Percentiles rank a stretch among this genome's conserved stretches.
phyloP scores from a whole-genome alignment of 2,797 vertebrate species.

The Malacoraja senta region DNA sequence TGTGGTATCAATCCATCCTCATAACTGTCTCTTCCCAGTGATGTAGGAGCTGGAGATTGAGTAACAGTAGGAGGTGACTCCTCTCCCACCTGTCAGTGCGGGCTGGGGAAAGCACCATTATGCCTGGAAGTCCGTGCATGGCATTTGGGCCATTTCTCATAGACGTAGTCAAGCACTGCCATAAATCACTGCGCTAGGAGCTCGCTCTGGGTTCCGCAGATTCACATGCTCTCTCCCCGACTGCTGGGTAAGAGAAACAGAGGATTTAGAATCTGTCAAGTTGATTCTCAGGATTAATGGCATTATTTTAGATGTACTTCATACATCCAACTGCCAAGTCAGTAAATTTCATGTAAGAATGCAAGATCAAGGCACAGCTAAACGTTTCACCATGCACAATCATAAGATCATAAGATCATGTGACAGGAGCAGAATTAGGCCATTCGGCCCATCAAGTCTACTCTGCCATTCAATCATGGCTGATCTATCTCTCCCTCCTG shows the following conservation, averaged over 20 bases:
- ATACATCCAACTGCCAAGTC: not conserved
- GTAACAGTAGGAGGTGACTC: not conserved
- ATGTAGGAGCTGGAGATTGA: conserved; percentile 3
- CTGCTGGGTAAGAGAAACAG: not conserved
- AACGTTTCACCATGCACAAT: not conserved
- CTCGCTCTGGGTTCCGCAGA: not conserved
- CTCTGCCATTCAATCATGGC: too few species aligned
- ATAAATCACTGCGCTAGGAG: not conserved
- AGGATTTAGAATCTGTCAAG: not conserved
- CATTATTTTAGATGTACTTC: not conserved
- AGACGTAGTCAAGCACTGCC: not conserved
- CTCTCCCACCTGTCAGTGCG: not conserved
- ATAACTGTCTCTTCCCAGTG: not conserved
- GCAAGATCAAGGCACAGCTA: not conserved
- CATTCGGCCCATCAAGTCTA: too few species aligned
- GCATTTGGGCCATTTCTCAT: not conserved
- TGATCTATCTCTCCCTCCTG: too few species aligned
- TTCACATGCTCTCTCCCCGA: not conserved
- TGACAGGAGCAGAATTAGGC: too few species aligned
- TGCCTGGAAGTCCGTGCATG: not conserved
- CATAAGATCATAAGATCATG: too few species aligned
- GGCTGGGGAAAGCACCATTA: not conserved
- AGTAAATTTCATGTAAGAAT: not conserved
- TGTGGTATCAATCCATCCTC: not conserved
- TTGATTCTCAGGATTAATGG: not conserved